Evolutionary conservation across 1,140 invertebrate species (phyloP).

Genomic region (Nomia melanderi): DNA sequence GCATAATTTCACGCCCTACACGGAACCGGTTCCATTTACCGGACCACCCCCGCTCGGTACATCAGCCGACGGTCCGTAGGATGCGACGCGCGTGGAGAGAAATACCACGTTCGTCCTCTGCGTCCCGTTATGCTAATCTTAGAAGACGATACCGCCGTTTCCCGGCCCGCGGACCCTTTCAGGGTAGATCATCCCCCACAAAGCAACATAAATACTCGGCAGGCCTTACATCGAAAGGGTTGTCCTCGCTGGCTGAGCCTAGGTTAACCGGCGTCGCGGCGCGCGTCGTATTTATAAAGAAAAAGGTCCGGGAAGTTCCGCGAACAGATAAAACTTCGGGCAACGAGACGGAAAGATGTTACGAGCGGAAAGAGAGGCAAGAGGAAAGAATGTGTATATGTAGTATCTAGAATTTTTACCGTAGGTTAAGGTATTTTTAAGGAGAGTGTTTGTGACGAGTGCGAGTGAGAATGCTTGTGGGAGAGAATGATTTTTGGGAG

Average conservation of each 20-base stretch:
- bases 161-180: not conserved
- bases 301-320: not conserved
- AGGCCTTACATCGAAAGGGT: conserved; percentile 1
- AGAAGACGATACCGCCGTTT: not conserved
- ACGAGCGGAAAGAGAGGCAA: too few relatives aligned
- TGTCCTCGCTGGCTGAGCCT: not conserved
- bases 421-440: too few relatives aligned
- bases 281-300: conserved; percentile 1
- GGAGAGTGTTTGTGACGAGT: too few relatives aligned
- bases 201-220: not conserved
- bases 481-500: too few relatives aligned
- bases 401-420: too few relatives aligned
- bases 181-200: not conserved
- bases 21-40: too few relatives aligned
- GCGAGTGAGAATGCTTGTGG: too few relatives aligned
- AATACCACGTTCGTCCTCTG: not conserved
- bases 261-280: not conserved
- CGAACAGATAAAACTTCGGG: not conserved
- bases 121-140: not conserved
- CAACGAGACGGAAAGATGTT: not conserved
- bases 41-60: too few relatives aligned
- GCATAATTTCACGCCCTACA: too few relatives aligned
- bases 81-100: too few relatives aligned
- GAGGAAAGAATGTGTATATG: too few relatives aligned
- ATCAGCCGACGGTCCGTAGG: too few relatives aligned